phyloP scores from a whole-genome alignment of 2,888 invertebrate species.

The Lasius platythorax region DNA sequence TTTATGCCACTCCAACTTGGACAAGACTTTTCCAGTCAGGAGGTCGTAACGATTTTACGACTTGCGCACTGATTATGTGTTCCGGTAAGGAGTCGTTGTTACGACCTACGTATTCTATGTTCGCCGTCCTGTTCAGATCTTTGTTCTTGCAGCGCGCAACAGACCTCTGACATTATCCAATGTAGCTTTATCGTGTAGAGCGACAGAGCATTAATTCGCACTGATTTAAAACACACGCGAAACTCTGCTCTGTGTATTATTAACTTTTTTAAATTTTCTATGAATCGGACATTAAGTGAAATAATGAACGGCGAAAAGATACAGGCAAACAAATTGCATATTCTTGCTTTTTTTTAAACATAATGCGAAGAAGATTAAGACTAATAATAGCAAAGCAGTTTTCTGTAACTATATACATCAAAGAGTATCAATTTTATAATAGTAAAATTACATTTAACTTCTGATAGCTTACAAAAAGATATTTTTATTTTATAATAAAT shows the following conservation, averaged over 20 bases:
- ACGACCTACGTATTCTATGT: constrained; percentile 13
- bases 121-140: neutral
- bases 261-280: neutral
- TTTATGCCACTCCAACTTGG: neutral
- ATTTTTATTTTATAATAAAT: neutral
- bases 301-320: neutral
- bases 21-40: constrained; percentile 10
- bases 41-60: constrained; percentile 46
- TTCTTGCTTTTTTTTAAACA: neutral
- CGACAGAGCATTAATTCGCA: neutral
- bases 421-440: neutral
- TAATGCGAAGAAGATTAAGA: neutral
- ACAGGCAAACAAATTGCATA: neutral
- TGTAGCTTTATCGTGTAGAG: neutral
- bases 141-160: constrained; percentile 8
- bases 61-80: constrained; percentile 30
- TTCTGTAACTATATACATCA: neutral
- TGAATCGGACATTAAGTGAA: neutral
- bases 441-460: neutral
- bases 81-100: constrained; percentile 14
- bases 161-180: constrained; percentile 20
- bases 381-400: neutral
- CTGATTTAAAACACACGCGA: neutral
- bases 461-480: neutral
- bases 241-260: neutral